Conservation (phyloP, 2,113 vertebrate species). For the Ovibos moschatus region DNA sequence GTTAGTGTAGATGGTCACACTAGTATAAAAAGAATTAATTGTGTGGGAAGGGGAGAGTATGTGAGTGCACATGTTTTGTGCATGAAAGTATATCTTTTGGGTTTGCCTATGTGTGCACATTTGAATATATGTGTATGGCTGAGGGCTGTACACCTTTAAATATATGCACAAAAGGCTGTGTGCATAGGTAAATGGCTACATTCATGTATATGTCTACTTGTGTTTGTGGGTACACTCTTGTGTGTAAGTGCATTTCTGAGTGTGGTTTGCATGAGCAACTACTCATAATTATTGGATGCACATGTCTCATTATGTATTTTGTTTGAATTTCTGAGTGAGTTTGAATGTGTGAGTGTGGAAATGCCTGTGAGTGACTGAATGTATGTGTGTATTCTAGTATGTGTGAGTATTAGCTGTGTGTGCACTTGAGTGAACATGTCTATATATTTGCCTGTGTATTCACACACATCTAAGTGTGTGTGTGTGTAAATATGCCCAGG, state of each 20-base stretch:
- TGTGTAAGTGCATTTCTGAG: not conserved
- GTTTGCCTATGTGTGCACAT: not conserved
- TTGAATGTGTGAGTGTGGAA: not conserved
- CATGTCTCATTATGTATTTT: slow-evolving; percentile 30
- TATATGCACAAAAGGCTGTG: not conserved
- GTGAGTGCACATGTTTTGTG: slow-evolving; percentile 9
- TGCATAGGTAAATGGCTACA: not conserved
- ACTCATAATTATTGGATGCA: slow-evolving; percentile 22
- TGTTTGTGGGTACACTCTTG: slow-evolving; percentile 4
- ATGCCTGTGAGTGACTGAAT: not conserved
- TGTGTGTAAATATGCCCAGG: slow-evolving; percentile 8
- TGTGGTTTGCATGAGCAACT: slow-evolving; percentile 36
- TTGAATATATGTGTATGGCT: not conserved
- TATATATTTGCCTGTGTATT: not conserved
- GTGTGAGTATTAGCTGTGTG: slow-evolving; percentile 9
- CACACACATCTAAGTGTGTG: not conserved
- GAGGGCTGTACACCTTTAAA: not conserved
- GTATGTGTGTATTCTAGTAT: slow-evolving; percentile 25
- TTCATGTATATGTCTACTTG: slow-evolving; percentile 29
- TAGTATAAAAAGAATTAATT: slow-evolving; percentile 29
- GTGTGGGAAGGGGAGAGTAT: not conserved
- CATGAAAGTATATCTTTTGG: not conserved
- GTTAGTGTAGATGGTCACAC: not conserved
- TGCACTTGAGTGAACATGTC: slow-evolving; percentile 24
- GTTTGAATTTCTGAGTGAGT: slow-evolving; percentile 36